Conservation (phyloP, 2,797 vertebrate genomes). For the Labroides dimidiatus region DNA sequence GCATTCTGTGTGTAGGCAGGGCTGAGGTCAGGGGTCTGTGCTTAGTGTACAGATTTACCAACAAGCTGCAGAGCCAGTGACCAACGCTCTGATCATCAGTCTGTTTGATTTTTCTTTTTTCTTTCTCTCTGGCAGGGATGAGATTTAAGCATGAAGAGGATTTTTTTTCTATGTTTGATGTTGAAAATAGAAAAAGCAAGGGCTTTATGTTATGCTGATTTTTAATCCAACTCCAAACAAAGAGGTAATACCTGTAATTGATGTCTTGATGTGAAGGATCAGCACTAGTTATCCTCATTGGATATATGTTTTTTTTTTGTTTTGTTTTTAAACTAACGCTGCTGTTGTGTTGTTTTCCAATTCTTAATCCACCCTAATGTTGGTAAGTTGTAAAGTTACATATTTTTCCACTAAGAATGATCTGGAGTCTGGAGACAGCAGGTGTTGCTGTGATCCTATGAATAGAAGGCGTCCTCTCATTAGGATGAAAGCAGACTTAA, state of each 20-base stretch:
- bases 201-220: background rate
- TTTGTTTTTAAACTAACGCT: background rate
- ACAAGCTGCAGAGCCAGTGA: slow-evolving; percentile 17
- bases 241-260: background rate
- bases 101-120: slow-evolving; percentile 10
- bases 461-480: slow-evolving; percentile 46
- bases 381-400: slow-evolving; percentile 1
- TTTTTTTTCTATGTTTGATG: background rate
- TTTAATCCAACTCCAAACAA: slow-evolving; percentile 14
- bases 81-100: slow-evolving; percentile 37
- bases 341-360: background rate
- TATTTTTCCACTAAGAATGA: background rate
- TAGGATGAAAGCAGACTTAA: slow-evolving; percentile 48
- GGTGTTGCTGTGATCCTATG: slow-evolving; percentile 27
- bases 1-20: slow-evolving; percentile 38
- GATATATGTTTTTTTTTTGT: background rate
- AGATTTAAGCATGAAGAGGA: slow-evolving; percentile 31
- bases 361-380: slow-evolving; percentile 3
- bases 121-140: slow-evolving; percentile 6
- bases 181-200: background rate
- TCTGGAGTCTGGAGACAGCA: slow-evolving; percentile 16
- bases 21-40: slow-evolving; percentile 45
- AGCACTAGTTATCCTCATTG: background rate
- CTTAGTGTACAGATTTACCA: slow-evolving; percentile 46
- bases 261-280: slow-evolving; percentile 10